Percentiles rank a stretch among this genome's conserved stretches.
These are phyloP conservation scores for Netelia virgata DNA, from an alignment of 2,888 invertebrate genomes.

Conservation along the genomic window DNA sequence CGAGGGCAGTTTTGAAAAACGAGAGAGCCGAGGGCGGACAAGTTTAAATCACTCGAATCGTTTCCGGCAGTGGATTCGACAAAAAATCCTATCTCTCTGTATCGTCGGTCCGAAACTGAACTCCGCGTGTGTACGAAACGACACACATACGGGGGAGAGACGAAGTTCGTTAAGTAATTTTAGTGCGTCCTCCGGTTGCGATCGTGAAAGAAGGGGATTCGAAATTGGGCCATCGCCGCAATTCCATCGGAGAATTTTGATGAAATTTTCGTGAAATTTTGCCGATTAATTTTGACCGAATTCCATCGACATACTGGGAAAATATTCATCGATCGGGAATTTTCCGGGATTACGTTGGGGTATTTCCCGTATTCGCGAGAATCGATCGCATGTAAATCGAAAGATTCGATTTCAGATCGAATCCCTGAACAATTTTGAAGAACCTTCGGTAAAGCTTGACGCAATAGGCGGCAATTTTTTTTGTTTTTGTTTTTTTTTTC, in stretches of 20 bases:
- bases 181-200: background rate
- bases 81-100: constrained; percentile 43
- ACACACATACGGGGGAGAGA: background rate
- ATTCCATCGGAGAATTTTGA: constrained; percentile 26
- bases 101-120: constrained; percentile 2
- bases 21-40: background rate
- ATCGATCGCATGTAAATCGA: background rate
- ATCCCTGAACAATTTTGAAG: too few relatives aligned
- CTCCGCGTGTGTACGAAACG: background rate
- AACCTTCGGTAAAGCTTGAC: too few relatives aligned
- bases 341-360: background rate
- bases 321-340: constrained; percentile 28
- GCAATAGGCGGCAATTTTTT: too few relatives aligned
- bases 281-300: background rate
- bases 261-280: constrained; percentile 29
- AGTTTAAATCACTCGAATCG: constrained; percentile 63
- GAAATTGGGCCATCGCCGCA: background rate
- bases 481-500: too few relatives aligned
- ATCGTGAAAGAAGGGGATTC: background rate
- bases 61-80: constrained; percentile 37
- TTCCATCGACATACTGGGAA: background rate
- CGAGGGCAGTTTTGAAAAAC: constrained; percentile 42
- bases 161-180: constrained; percentile 46
- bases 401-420: constrained; percentile 8
- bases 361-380: background rate